Evolutionary conservation across 2,113 vertebrate genomes (phyloP).

Genomic region (Hippocampus guttulatus): DNA sequence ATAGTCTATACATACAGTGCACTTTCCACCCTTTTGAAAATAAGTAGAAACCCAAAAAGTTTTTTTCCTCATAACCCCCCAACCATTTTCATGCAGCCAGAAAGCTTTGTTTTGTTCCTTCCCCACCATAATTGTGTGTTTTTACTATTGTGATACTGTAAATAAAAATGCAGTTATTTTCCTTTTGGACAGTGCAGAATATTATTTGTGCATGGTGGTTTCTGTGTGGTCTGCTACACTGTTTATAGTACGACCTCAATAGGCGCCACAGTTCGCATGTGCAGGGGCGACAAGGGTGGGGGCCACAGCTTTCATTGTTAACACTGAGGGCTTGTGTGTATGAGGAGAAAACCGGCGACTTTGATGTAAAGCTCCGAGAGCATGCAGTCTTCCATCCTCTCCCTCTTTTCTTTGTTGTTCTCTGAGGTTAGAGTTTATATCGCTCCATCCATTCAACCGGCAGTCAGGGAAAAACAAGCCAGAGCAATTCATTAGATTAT

Average conservation of each 20-base stretch:
- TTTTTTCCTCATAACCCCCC: neutral
- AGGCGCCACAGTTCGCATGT: slow-evolving; percentile 48
- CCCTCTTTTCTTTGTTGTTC: slow-evolving; percentile 13
- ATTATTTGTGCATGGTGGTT: slow-evolving; percentile 23
- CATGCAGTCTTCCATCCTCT: slow-evolving; percentile 40
- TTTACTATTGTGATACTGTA: neutral
- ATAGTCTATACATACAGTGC: neutral
- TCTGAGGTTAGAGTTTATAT: slow-evolving; percentile 66
- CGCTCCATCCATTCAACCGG: slow-evolving; percentile 49
- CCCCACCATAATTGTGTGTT: neutral
- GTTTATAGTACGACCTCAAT: slow-evolving; percentile 48
- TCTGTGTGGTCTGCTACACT: slow-evolving; percentile 43
- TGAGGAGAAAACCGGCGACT: slow-evolving; percentile 51
- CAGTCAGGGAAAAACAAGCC: slow-evolving; percentile 59
- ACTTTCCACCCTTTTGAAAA: slow-evolving; percentile 11
- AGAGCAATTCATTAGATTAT: slow-evolving; percentile 62
- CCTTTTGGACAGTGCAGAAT: neutral
- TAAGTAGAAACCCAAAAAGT: neutral
- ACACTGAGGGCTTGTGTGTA: slow-evolving; percentile 51
- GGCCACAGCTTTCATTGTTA: slow-evolving; percentile 57
- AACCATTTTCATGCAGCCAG: neutral
- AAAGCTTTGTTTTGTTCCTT: neutral
- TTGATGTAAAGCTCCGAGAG: slow-evolving; percentile 60
- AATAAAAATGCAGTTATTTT: neutral
- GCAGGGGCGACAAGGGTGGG: slow-evolving; percentile 32